Evolutionary conservation across 2,888 invertebrate genomes (phyloP).

Genomic region (Keiferia lycopersicella): DNA sequence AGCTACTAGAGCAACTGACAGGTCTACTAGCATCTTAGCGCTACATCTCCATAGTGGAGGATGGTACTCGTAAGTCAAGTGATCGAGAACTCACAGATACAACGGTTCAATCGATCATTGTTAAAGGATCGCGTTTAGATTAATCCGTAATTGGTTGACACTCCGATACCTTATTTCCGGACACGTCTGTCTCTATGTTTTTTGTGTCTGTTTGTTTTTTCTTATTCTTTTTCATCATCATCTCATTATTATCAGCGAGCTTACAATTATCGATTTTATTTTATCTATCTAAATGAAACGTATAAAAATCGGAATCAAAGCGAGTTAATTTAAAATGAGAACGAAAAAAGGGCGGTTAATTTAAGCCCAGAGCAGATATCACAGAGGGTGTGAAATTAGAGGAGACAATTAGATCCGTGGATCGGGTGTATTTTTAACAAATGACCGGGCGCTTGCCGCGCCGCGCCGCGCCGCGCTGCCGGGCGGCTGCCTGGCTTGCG

Average conservation of each 20-base stretch:
- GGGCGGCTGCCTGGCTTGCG: conserved; percentile 40
- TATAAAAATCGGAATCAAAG: neutral
- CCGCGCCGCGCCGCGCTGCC: too few relatives aligned
- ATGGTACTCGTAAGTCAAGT: conserved; percentile 22
- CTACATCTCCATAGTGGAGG: conserved; percentile 5
- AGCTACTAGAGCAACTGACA: neutral
- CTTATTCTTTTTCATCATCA: conserved; percentile 30
- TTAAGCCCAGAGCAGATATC: conserved; percentile 67
- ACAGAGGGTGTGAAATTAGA: conserved; percentile 79
- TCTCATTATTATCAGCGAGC: conserved; percentile 23
- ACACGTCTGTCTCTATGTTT: conserved; percentile 30
- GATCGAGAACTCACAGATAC: conserved; percentile 30
- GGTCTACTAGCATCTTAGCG: conserved; percentile 3
- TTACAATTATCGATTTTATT: neutral
- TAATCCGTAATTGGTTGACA: conserved; percentile 42
- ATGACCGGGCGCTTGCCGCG: conserved; percentile 65
- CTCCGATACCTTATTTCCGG: conserved; percentile 37
- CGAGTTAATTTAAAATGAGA: conserved; percentile 23
- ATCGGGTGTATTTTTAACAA: conserved; percentile 82
- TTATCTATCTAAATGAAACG: neutral
- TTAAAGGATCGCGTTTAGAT: conserved; percentile 35
- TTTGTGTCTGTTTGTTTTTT: conserved; percentile 31
- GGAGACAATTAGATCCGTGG: conserved; percentile 80
- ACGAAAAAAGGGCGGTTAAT: conserved; percentile 47
- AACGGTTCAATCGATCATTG: conserved; percentile 41